A percentile compares a stretch with the other conserved stretches of the same genome.
Evolutionary conservation across 2,888 invertebrate species (phyloP).

Genomic region (Drosophila pseudotalamancana): DNA sequence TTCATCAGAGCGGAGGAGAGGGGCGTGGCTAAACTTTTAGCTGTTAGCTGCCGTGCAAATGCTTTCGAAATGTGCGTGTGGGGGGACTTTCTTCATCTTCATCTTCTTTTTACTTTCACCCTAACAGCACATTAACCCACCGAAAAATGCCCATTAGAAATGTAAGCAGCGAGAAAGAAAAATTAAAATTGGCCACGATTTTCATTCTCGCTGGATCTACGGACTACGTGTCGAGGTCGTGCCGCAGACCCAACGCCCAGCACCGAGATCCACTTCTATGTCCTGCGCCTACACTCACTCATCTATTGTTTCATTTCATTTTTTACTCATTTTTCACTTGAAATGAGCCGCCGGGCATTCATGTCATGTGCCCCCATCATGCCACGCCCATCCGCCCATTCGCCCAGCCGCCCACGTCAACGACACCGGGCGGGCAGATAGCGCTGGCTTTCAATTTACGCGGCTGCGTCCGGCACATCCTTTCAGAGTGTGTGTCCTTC

Average conservation of each 20-base stretch:
- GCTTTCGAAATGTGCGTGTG: constrained; percentile 10
- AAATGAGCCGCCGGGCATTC: constrained; percentile 77
- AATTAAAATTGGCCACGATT: constrained; percentile 84
- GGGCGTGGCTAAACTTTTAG: constrained; percentile 18
- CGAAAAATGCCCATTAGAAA: constrained; percentile 76
- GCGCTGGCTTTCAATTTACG: constrained; percentile 72
- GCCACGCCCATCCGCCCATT: not conserved
- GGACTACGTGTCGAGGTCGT: constrained; percentile 32
- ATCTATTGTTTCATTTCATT: constrained; percentile 82
- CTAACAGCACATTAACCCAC: constrained; percentile 79
- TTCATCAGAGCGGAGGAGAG: constrained; percentile 65
- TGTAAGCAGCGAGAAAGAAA: constrained; percentile 72
- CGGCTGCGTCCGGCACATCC: constrained; percentile 66
- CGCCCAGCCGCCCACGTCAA: constrained; percentile 12
- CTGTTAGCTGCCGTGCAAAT: constrained; percentile 50
- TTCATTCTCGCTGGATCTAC: constrained; percentile 64
- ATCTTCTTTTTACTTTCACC: constrained; percentile 59
- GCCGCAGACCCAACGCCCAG: too few species aligned
- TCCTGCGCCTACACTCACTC: constrained; percentile 12
- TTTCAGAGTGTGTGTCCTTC: constrained; percentile 69
- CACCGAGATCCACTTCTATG: constrained; percentile 8
- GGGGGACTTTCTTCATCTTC: not conserved
- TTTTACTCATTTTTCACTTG: constrained; percentile 78
- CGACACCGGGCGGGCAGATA: constrained; percentile 59
- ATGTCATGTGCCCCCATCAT: constrained; percentile 63